Evolutionary conservation across 2,888 invertebrate species (phyloP).

Genomic region (Hyposoter didymator): DNA sequence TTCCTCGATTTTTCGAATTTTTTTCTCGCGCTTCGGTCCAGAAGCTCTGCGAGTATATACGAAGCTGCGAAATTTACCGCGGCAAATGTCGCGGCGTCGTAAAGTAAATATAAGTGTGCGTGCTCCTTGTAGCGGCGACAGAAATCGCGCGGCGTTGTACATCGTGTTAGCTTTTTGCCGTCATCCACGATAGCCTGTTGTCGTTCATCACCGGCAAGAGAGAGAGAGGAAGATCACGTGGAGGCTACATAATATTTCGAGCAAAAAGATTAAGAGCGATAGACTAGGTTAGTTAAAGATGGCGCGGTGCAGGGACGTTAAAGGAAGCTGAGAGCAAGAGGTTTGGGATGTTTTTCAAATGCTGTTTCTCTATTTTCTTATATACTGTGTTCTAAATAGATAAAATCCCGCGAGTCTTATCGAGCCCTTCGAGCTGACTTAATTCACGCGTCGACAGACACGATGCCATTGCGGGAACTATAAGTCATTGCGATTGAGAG

Average conservation of each 20-base stretch:
- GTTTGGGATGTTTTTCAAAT: constrained; percentile 32
- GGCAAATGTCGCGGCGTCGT: constrained; percentile 10
- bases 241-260: constrained; percentile 1
- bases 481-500: constrained; percentile 16
- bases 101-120: constrained; percentile 19
- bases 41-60: constrained; percentile 1
- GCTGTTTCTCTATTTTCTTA: background rate
- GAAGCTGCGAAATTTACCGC: background rate
- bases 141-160: constrained; percentile 67
- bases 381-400: background rate
- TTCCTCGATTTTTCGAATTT: background rate
- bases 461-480: constrained; percentile 1
- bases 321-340: constrained; percentile 41
- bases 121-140: constrained; percentile 44
- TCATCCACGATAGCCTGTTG: constrained; percentile 69
- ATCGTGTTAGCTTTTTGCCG: constrained; percentile 73
- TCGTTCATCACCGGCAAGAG: constrained; percentile 70
- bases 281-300: constrained; percentile 20
- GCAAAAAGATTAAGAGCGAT: constrained; percentile 8
- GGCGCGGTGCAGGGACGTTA: constrained; percentile 14
- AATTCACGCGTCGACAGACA: constrained; percentile 39
- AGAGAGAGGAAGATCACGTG: background rate
- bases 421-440: constrained; percentile 39
- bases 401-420: constrained; percentile 27
- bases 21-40: background rate